Percentiles rank a stretch among this genome's conserved stretches.
Conservation (phyloP, 2,113 vertebrate species). For the Tetraodon nigroviridis region DNA sequence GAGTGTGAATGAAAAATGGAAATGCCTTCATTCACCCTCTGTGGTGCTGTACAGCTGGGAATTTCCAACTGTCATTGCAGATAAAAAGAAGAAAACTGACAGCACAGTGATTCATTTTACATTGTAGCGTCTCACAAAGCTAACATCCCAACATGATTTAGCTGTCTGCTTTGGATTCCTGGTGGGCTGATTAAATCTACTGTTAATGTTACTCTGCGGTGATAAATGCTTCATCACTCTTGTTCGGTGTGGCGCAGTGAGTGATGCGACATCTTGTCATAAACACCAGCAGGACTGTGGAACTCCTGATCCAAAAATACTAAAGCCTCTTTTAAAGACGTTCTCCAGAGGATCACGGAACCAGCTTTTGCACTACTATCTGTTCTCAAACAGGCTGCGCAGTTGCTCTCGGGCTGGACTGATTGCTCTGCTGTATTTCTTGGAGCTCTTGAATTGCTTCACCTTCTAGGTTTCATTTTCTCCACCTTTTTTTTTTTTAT, state of each 20-base stretch:
- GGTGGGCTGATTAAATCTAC: slow-evolving; percentile 43
- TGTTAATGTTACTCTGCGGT: slow-evolving; percentile 41
- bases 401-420: too few relatives aligned
- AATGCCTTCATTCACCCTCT: neutral
- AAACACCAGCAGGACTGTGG: slow-evolving; percentile 22
- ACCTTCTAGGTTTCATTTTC: too few relatives aligned
- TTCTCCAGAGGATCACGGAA: too few relatives aligned
- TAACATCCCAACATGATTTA: slow-evolving; percentile 36
- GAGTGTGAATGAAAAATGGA: neutral
- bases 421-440: too few relatives aligned
- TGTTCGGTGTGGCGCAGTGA: slow-evolving; percentile 40
- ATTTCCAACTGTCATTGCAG: slow-evolving; percentile 27
- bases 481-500: too few relatives aligned
- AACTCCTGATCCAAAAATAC: slow-evolving; percentile 56
- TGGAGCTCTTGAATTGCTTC: too few relatives aligned
- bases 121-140: slow-evolving; percentile 26
- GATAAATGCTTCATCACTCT: slow-evolving; percentile 23
- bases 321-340: too few relatives aligned
- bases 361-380: too few relatives aligned
- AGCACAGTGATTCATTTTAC: slow-evolving; percentile 1
- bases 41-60: slow-evolving; percentile 13
- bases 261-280: slow-evolving; percentile 47
- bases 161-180: slow-evolving; percentile 51
- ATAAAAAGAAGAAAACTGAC: slow-evolving; percentile 34
- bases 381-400: too few relatives aligned